Base-by-base conservation (phyloP, 2,113 vertebrate species). In the Vanacampus margaritifer region DNA sequence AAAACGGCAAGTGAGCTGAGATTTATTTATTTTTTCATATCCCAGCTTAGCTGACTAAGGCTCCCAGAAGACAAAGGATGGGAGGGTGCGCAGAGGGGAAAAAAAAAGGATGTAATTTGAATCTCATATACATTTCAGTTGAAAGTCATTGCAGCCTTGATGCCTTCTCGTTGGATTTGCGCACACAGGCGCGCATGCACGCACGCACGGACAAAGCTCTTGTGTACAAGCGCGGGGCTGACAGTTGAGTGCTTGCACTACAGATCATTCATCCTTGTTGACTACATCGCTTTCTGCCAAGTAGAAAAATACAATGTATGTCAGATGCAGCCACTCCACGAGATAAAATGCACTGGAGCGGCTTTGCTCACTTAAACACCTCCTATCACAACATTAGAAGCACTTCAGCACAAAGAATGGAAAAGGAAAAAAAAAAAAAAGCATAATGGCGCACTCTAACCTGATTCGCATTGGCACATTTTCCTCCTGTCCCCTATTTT, bases 91-190 rank as follows among this genome's bases (percentile, higher is more conserved):
- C 86, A 83, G 88, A 84, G 88, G 67, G n/a, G n/a, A n/a, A n/a
- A 82, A 79, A 72, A 82, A 83, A 69, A 72, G 78, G 90, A 90
- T 80, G 86, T 80, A 77, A 84, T 92, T 89, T 78, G 71, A 90
- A 89, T 90, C 91, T 93, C 88, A 87, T 93, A 92, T 92, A 92
- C 89, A 84, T 93, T 92, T 93, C 89, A 82, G 86, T 91, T 90
- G 90, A 92, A 93, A 88, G 89, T 90, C 88, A 83, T 84, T 82
- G 81, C 84, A 90, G 89, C 88, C 89, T 91, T 91, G 84, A 90
- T 90, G 84, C 75, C 79, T 85, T 88, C 85, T 85, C 90, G 89
- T 82, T 80, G 79, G 88, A 88, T 90, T 87, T 61, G 57, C 28
- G 28, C 86, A 69, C 73, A 64, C 45, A 68, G 56, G 75, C 24